Percentiles rank a stretch among this genome's conserved stretches.
phyloP scores from a whole-genome alignment of 2,888 invertebrate genomes.

The Prenolepis imparis region DNA sequence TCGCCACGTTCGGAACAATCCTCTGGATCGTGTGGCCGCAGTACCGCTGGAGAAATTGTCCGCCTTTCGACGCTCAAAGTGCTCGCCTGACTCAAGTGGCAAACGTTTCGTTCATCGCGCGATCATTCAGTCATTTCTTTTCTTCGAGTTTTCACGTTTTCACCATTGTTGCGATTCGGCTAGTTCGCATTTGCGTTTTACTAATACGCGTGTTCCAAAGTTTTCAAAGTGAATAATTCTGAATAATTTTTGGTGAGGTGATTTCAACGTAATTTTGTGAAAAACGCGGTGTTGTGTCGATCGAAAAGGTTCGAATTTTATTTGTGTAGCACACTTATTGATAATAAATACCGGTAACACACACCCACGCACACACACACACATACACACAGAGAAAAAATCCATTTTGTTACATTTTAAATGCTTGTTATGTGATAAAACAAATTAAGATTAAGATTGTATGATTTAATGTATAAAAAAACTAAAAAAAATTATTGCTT shows the following conservation, averaged over 20 bases:
- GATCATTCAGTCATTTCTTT: conserved; percentile 57
- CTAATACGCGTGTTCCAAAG: background rate
- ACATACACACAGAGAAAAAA: background rate
- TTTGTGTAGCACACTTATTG: background rate
- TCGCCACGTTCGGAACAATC: conserved; percentile 69
- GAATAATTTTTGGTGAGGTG: conserved; percentile 22
- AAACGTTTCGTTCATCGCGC: conserved; percentile 63
- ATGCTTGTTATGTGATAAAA: background rate
- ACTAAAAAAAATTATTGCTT: background rate
- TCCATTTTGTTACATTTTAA: background rate
- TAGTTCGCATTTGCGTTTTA: background rate
- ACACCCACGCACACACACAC: background rate
- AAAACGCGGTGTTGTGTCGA: background rate
- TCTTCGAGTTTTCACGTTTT: conserved; percentile 42
- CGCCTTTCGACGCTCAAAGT: conserved; percentile 65
- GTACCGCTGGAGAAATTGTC: conserved; percentile 73
- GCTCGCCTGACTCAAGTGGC: conserved; percentile 70
- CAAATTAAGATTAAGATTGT: background rate
- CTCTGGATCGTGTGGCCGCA: conserved; percentile 61
- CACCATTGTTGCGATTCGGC: conserved; percentile 37
- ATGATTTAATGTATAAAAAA: background rate
- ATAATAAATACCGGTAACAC: background rate
- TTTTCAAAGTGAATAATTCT: background rate
- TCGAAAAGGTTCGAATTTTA: background rate
- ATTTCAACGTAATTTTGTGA: conserved; percentile 17